These are phyloP conservation scores for Eidolon helvum DNA, from an alignment of 2,113 vertebrate species.

Conservation along the genomic window DNA sequence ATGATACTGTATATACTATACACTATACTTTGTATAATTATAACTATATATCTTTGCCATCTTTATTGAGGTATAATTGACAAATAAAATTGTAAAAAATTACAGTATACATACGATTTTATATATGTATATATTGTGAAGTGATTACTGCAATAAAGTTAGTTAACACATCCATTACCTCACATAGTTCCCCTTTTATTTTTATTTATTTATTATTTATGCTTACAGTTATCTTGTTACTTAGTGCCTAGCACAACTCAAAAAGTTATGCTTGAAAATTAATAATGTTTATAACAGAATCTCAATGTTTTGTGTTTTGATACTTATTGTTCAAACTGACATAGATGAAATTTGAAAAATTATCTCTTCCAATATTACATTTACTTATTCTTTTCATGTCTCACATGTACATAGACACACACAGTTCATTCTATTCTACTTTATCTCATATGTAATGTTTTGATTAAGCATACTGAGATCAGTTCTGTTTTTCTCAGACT, in stretches of 20 bases:
- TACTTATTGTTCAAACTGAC: constrained; percentile 29
- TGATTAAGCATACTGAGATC: not conserved
- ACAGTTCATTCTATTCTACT: not conserved
- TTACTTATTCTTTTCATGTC: not conserved
- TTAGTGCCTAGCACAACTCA: not conserved
- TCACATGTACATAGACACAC: not conserved
- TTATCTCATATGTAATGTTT: not conserved
- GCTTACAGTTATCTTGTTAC: not conserved
- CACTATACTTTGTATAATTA: not conserved
- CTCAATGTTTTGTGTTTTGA: constrained; percentile 57
- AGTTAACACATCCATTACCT: not conserved
- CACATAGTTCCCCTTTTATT: not conserved
- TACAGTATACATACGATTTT: not conserved
- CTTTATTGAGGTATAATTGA: not conserved
- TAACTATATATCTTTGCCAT: not conserved
- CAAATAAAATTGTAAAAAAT: not conserved
- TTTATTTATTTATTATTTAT: not conserved
- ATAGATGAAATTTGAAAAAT: not conserved
- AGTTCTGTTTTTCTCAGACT: not conserved
- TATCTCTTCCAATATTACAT: not conserved
- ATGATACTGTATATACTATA: not conserved
- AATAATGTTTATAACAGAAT: not conserved
- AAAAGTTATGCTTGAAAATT: not conserved
- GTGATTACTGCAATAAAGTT: not conserved
- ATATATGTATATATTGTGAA: not conserved